Evolutionary conservation across 2,113 vertebrate species (phyloP).

Genomic region (Xyrauchen texanus): DNA sequence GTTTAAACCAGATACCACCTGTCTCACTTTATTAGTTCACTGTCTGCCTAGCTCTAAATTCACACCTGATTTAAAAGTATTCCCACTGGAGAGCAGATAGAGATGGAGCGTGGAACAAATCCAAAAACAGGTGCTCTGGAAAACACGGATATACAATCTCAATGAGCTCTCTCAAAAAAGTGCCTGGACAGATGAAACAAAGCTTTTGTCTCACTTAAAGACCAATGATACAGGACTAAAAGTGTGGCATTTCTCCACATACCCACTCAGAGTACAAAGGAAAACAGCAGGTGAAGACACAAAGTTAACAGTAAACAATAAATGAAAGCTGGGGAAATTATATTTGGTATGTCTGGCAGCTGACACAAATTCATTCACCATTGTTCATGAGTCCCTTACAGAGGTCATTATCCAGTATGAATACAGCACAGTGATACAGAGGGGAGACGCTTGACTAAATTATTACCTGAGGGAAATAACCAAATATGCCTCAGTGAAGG

Average conservation of each 20-base stretch:
- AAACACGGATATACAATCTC: neutral
- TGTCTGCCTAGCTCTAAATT: neutral
- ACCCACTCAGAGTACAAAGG: neutral
- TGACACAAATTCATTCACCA: neutral
- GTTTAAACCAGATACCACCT: neutral
- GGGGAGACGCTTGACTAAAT: neutral
- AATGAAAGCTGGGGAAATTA: neutral
- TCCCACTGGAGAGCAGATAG: neutral
- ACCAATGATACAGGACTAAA: conserved; percentile 27
- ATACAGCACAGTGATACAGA: conserved; percentile 40
- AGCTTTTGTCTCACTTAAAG: conserved; percentile 16
- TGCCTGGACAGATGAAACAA: conserved; percentile 30
- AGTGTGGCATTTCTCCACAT: neutral
- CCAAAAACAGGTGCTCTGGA: conserved; percentile 1
- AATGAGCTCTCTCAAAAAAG: neutral
- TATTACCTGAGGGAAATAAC: conserved; percentile 32
- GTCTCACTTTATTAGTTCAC: conserved; percentile 5
- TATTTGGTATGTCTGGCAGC: neutral
- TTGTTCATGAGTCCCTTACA: neutral
- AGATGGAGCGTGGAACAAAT: neutral
- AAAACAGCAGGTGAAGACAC: conserved; percentile 7
- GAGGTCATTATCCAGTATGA: conserved; percentile 3
- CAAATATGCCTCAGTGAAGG: neutral
- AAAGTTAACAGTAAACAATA: neutral
- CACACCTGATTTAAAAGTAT: neutral